These are phyloP conservation scores for Archilochus colubris DNA, from an alignment of 2,113 vertebrate species.

Conservation along the genomic window DNA sequence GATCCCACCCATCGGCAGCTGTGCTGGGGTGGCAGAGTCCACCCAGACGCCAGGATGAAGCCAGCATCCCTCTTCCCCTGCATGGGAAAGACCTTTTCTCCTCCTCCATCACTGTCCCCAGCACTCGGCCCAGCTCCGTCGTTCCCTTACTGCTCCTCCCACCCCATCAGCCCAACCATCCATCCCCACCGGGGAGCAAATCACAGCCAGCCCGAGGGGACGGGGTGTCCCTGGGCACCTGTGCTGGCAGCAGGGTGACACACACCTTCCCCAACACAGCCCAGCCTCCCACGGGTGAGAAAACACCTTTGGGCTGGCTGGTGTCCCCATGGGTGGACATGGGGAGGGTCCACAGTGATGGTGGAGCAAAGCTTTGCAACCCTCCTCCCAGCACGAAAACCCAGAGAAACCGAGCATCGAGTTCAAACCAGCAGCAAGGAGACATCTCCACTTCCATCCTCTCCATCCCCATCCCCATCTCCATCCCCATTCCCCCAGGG, in stretches of 20 bases:
- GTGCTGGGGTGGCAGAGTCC: neutral
- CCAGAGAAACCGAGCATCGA: rapidly evolving
- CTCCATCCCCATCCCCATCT: too few relatives aligned
- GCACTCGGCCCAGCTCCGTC: neutral
- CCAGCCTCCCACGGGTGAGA: rapidly evolving
- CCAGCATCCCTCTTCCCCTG: rapidly evolving
- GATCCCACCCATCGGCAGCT: rapidly evolving
- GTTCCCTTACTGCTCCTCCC: rapidly evolving
- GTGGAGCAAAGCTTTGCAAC: neutral
- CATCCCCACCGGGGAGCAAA: neutral
- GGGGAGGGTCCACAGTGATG: rapidly evolving
- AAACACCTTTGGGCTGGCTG: neutral
- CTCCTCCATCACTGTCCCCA: neutral
- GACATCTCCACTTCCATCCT: neutral
- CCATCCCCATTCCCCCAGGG: rapidly evolving
- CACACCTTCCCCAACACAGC: rapidly evolving
- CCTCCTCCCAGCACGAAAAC: neutral
- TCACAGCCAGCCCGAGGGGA: neutral
- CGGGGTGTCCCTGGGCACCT: too few relatives aligned
- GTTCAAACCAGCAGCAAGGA: rapidly evolving
- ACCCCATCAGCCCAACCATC: neutral
- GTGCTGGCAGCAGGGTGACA: neutral
- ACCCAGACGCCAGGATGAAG: neutral
- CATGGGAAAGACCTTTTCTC: neutral
- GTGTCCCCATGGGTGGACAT: rapidly evolving